Evolutionary conservation across 2,113 vertebrate genomes (phyloP).

Genomic region (Eclectus roratus): DNA sequence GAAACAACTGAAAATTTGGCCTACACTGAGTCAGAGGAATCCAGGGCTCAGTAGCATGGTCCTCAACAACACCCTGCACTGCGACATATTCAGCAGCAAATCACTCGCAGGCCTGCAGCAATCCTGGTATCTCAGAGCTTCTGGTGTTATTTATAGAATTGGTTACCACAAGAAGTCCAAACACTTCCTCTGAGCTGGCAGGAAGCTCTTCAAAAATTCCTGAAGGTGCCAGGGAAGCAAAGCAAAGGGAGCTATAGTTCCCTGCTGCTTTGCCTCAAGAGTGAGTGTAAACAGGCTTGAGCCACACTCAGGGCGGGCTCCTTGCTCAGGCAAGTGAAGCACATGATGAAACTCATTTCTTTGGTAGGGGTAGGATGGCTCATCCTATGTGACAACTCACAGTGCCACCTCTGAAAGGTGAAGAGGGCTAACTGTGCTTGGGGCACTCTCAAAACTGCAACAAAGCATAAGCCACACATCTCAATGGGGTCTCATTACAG

Average conservation of each 20-base stretch:
- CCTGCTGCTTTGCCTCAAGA: not conserved
- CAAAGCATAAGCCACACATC: rapidly evolving
- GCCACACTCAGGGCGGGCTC: rapidly evolving
- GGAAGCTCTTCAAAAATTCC: not conserved
- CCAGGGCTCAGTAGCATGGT: not conserved
- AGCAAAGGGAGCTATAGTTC: not conserved
- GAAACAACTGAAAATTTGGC: not conserved
- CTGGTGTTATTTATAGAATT: not conserved
- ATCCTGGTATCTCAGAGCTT: not conserved
- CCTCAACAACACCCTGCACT: not conserved
- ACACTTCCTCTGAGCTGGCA: not conserved
- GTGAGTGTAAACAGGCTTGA: not conserved
- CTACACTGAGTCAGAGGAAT: not conserved
- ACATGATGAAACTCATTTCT: not conserved
- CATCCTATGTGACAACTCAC: not conserved
- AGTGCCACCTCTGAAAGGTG: not conserved
- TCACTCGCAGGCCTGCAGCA: not conserved
- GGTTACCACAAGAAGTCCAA: not conserved
- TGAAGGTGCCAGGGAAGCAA: not conserved
- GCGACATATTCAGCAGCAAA: not conserved
- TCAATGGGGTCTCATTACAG: not conserved
- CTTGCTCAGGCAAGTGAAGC: not conserved
- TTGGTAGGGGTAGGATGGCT: not conserved
- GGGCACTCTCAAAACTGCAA: not conserved
- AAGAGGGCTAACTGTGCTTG: not conserved